Evolutionary conservation across 2,888 invertebrate genomes (phyloP).

Genomic region (Agapetus fuscipes): DNA sequence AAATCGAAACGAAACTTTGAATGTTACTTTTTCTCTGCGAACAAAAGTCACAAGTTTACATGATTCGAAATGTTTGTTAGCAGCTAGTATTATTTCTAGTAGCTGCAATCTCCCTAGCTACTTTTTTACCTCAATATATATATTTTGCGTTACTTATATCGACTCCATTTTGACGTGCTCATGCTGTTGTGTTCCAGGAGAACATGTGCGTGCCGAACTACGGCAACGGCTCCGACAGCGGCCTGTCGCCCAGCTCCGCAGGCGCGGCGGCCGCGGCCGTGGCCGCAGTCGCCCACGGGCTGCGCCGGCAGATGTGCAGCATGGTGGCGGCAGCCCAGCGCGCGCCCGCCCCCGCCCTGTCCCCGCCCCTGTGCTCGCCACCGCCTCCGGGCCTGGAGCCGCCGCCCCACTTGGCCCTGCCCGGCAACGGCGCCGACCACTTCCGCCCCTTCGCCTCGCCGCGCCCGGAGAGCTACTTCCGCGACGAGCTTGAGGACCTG

Average conservation of each 20-base stretch:
- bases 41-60: too few relatives aligned
- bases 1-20: too few relatives aligned
- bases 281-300: constrained; percentile 75
- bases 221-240: constrained; percentile 47
- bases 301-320: constrained; percentile 79
- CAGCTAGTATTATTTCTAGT: too few relatives aligned
- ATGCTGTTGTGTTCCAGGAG: too few relatives aligned
- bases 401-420: constrained; percentile 33
- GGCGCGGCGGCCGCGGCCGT: constrained; percentile 72
- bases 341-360: constrained; percentile 45
- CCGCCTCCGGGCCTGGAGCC: constrained; percentile 57
- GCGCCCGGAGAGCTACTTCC: constrained; percentile 51
- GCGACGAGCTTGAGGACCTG: constrained; percentile 47
- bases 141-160: too few relatives aligned
- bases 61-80: too few relatives aligned
- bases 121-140: too few relatives aligned
- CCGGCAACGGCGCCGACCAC: constrained; percentile 38
- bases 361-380: constrained; percentile 54
- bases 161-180: too few relatives aligned
- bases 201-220: constrained; percentile 49
- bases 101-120: too few relatives aligned
- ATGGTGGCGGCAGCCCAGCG: constrained; percentile 62
- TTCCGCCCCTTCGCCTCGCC: constrained; percentile 49
- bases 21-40: too few relatives aligned
- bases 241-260: constrained; percentile 48